A percentile compares a stretch with the other conserved stretches of the same genome.
phyloP scores from a whole-genome alignment of 1,140 invertebrate species.

The Drosophila navojoa region DNA sequence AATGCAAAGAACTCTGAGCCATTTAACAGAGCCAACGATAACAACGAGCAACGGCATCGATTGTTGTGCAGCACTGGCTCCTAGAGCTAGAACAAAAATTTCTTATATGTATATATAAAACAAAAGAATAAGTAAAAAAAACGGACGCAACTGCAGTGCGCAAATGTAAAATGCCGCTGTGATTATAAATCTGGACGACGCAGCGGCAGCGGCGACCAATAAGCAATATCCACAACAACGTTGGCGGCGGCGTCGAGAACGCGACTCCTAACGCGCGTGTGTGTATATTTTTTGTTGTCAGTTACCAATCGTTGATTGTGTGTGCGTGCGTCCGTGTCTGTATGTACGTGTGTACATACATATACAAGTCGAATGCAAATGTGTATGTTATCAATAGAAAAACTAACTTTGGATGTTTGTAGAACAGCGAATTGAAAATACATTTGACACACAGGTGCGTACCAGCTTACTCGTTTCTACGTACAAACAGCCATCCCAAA shows the following conservation, averaged over 20 bases:
- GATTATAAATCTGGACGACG: conserved; percentile 70
- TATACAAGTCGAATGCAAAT: conserved; percentile 18
- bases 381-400: conserved; percentile 47
- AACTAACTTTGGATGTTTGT: conserved; percentile 28
- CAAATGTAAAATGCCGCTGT: conserved; percentile 76
- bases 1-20: neutral
- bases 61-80: conserved; percentile 29
- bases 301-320: conserved; percentile 19
- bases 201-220: conserved; percentile 58
- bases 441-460: conserved; percentile 93
- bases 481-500: conserved; percentile 5
- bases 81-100: conserved; percentile 35
- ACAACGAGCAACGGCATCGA: conserved; percentile 20
- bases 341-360: conserved; percentile 1
- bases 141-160: conserved; percentile 54
- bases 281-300: conserved; percentile 53
- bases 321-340: neutral
- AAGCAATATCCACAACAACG: conserved; percentile 53
- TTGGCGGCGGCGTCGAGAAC: conserved; percentile 55
- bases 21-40: conserved; percentile 28
- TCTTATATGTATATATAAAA: conserved; percentile 22
- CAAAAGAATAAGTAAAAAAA: conserved; percentile 29
- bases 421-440: conserved; percentile 39
- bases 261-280: conserved; percentile 54
- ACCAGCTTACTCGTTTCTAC: conserved; percentile 15